These are phyloP conservation scores for Drosophila virilis DNA, from an alignment of 1,140 invertebrate genomes.

Conservation along the genomic window DNA sequence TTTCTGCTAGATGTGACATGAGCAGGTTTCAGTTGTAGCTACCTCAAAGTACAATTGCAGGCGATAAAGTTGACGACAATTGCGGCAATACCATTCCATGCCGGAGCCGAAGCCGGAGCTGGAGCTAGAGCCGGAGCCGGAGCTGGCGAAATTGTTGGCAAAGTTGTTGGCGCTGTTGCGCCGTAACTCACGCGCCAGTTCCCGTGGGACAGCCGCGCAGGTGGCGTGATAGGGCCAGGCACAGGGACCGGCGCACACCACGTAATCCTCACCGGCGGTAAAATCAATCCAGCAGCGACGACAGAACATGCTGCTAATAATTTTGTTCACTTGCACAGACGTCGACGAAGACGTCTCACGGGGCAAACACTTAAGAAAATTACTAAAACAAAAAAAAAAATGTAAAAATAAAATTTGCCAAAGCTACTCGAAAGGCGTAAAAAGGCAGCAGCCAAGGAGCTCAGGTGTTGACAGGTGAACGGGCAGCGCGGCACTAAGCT, in stretches of 20 bases:
- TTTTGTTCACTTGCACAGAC: constrained; percentile 24
- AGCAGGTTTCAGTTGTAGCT: constrained; percentile 20
- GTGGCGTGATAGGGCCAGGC: constrained; percentile 54
- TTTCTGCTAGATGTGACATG: background rate
- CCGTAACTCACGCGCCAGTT: constrained; percentile 51
- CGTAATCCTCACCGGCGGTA: constrained; percentile 37
- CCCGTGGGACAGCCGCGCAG: constrained; percentile 66
- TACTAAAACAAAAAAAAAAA: constrained; percentile 36
- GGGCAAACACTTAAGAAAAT: constrained; percentile 70
- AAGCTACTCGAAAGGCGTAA: constrained; percentile 24
- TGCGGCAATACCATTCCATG: constrained; percentile 76
- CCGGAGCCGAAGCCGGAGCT: constrained; percentile 8
- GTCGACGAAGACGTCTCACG: constrained; percentile 1
- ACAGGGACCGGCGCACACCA: constrained; percentile 69
- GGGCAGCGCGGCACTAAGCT: constrained; percentile 39
- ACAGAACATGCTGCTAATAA: constrained; percentile 82
- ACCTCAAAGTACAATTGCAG: constrained; percentile 82
- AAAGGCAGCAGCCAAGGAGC: constrained; percentile 19
- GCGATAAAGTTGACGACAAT: constrained; percentile 81
- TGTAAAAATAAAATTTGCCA: background rate
- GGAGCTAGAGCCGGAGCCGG: background rate
- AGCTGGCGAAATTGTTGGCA: background rate
- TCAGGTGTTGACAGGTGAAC: constrained; percentile 69
- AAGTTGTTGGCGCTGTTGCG: constrained; percentile 17
- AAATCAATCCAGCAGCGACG: constrained; percentile 83